Evolutionary conservation across 2,113 vertebrate genomes (phyloP), one percentile per base, ranked within the genome.

Genomic region (Cavia porcellus): DNA sequence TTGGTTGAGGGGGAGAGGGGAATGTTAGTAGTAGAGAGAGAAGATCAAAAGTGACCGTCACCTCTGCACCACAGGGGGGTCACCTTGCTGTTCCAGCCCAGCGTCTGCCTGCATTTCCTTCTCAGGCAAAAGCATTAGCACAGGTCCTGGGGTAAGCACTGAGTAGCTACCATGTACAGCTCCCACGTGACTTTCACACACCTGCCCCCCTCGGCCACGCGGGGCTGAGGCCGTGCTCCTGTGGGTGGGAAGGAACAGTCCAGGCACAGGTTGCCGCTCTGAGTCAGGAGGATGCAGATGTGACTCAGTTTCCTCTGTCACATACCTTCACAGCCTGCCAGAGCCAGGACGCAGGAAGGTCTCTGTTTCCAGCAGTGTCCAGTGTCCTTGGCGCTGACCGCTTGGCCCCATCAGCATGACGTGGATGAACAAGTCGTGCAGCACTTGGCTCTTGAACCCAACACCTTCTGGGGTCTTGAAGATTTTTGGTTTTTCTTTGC

Each of bases 271-370:
- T 32, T 32, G 24, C 20, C 7, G 6, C 7, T 1, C 14, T 38
- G 12, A 22, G 19, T 11, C 32, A n/a, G 38, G 32, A 0, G 15
- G 38, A 38, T 2, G 3, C 13, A 45, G 74, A 14, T 1, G 1
- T 0, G 1, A 3, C n/a, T 19, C 9, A 5, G 12, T 5, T 22
- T 0, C 0, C 22, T 2, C 17, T 12, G 35, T 50, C 7, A 5
- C 1, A 3, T 1, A 3, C 57, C 5, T 11, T 8, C 47, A 32
- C 9, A 12, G 1, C 2, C 0, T 11, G 7, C 1, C 38, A 24
- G 1, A 2, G 15, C 0, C 1, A 11, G 38, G 35, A 13, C 1
- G 6, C 0, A 6, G 8, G 5, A 0, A 59, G 14, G 35, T 12
- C 74, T 45, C 10, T 32, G 59, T 14, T 59, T 42, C 8, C 4